Percentiles rank a stretch among this genome's conserved stretches.
phyloP scores from a whole-genome alignment of 2,888 invertebrate species.

The Orthosia cruda region DNA sequence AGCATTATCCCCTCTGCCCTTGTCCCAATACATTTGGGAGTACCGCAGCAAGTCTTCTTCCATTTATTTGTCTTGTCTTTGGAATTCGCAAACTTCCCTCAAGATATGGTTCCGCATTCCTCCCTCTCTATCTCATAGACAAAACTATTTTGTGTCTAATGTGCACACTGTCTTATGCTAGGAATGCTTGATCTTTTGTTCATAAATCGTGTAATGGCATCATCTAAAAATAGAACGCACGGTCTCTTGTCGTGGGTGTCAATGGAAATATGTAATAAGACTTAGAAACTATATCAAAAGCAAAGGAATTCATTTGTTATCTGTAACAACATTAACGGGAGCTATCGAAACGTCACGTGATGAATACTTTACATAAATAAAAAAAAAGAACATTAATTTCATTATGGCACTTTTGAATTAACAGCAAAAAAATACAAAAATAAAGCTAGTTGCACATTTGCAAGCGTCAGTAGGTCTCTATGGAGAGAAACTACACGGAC shows the following conservation, averaged over 20 bases:
- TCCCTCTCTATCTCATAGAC: background rate
- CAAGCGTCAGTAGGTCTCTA: too few species aligned
- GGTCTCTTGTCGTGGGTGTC: slow-evolving; percentile 41
- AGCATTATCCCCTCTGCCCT: background rate
- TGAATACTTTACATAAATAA: too few species aligned
- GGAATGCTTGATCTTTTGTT: slow-evolving; percentile 42
- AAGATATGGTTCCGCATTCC: slow-evolving; percentile 7
- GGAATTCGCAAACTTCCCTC: background rate
- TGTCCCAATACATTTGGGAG: background rate
- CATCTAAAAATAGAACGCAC: slow-evolving; percentile 41
- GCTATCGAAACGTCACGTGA: too few species aligned
- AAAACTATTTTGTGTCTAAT: slow-evolving; percentile 22
- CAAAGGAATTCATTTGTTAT: slow-evolving; percentile 18
- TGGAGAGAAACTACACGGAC: too few species aligned
- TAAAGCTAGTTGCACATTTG: too few species aligned
- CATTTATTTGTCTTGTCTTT: background rate
- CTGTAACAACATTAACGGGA: background rate
- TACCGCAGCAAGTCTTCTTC: background rate
- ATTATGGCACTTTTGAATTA: too few species aligned
- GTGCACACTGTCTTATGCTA: slow-evolving; percentile 2
- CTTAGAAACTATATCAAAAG: slow-evolving; percentile 15
- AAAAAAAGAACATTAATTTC: too few species aligned
- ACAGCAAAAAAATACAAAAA: too few species aligned
- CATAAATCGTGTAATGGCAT: slow-evolving; percentile 33
- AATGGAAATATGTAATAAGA: slow-evolving; percentile 8